phyloP scores from a whole-genome alignment of 2,888 invertebrate species.

The Eubasilissa splendida region DNA sequence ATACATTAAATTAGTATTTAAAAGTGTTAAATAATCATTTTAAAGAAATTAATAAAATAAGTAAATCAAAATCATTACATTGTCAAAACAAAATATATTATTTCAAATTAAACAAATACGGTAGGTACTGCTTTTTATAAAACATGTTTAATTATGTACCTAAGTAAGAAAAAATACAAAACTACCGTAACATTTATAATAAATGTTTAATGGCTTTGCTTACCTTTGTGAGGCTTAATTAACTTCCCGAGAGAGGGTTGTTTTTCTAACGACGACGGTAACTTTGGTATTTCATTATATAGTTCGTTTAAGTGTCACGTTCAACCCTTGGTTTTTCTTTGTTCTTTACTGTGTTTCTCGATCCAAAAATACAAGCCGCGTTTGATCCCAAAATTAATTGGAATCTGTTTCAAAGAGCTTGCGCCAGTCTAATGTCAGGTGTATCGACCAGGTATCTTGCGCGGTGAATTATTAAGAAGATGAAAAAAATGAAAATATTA shows the following conservation, averaged over 20 bases:
- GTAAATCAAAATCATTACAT: no score
- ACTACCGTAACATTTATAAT: neutral
- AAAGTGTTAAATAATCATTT: no score
- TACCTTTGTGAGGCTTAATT: slow-evolving; percentile 48
- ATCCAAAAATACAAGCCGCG: slow-evolving; percentile 31
- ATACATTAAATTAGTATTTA: no score
- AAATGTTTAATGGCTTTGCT: slow-evolving; percentile 11
- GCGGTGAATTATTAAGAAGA: no score
- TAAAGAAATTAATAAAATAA: no score
- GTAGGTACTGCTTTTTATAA: neutral
- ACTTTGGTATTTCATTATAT: slow-evolving; percentile 50
- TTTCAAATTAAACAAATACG: neutral
- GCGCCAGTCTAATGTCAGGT: neutral
- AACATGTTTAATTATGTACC: no score
- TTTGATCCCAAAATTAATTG: slow-evolving; percentile 33
- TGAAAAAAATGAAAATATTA: no score
- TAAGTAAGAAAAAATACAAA: no score
- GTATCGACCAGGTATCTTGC: no score
- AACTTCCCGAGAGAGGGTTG: slow-evolving; percentile 44
- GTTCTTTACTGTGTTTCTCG: slow-evolving; percentile 15
- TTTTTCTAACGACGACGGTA: slow-evolving; percentile 44
- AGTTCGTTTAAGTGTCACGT: slow-evolving; percentile 27
- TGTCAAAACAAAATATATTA: neutral
- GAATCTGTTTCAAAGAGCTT: slow-evolving; percentile 24
- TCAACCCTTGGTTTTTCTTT: slow-evolving; percentile 17